Base-by-base conservation (phyloP, 2,888 invertebrate genomes). In the Oscheius sp. region DNA sequence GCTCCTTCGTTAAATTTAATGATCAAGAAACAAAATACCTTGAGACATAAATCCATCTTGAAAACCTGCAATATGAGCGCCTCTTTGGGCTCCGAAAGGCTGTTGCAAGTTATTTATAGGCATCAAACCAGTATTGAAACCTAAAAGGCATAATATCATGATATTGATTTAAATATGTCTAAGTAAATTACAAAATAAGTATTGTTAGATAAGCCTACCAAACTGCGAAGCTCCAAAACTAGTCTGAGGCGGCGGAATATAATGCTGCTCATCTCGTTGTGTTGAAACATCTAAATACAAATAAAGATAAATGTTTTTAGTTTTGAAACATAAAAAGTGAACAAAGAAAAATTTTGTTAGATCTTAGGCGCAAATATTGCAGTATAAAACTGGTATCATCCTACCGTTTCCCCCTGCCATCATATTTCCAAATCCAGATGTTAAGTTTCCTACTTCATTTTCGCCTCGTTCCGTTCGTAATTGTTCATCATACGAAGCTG, bases 151-250 rank as follows among this genome's bases (percentile, higher is more conserved):
- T 24, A 6, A 4, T 47, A 22, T 5, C 20, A 47, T 20, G 5
- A 47, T 17, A 44, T 12, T 44, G n/a, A 44, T 44, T n/a, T 12
- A 12, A 8, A 44, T 6, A 44, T 44, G 36, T 36, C 8, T 36
- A n/a, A 44, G 8, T 28, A 28, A 51, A 8, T 51, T 51, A 0
- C 51, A 30, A 26, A 14, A 54, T 9, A 17, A n/a, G n/a, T n/a
- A n/a, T n/a, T 5, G 36, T 54, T 33, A 2, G 12, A 33, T 17
- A 12, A 12, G 2, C 32, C 3, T 51, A 54, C 54, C 54, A 2
- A 33, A 17, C 36, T 54, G 54, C 2, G 54, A 54, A 6, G 54
- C 36, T 2, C 54, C 54, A 24, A 54, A 54, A 54, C 54, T 54
- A 12, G 54, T 54, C 20, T 33, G 33, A 33, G 54, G 54, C n/a